Percentiles rank a stretch among this genome's conserved stretches.
Evolutionary conservation across 2,888 invertebrate genomes (phyloP).

Genomic region (Mesopsocus fuscifrons): DNA sequence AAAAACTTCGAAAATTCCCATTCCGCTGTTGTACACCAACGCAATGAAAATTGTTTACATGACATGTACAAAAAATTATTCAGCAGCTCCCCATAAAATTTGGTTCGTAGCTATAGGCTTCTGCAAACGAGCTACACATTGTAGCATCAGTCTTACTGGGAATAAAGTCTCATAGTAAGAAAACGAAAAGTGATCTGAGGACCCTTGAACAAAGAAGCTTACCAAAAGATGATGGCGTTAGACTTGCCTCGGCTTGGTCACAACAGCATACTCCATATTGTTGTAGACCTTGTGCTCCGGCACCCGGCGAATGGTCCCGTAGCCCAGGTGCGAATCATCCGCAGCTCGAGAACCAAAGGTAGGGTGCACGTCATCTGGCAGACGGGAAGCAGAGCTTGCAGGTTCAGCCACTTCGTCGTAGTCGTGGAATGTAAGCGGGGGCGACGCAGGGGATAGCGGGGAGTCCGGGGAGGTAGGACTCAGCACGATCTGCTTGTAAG

Average conservation of each 20-base stretch:
- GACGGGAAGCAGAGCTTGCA: conserved; percentile 12
- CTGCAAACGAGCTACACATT: no score
- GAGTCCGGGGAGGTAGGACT: conserved; percentile 19
- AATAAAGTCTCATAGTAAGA: no score
- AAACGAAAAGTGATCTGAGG: no score
- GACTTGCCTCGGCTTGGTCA: conserved; percentile 71
- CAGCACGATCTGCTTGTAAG: conserved; percentile 50
- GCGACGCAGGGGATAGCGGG: conserved; percentile 1
- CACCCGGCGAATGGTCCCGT: conserved; percentile 51
- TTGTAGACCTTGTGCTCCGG: conserved; percentile 47
- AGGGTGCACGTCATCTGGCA: conserved; percentile 17
- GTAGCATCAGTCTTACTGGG: no score
- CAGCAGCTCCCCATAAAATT: no score
- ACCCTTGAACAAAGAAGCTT: no score
- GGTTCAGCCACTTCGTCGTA: conserved; percentile 54
- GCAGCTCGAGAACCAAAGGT: conserved; percentile 48
- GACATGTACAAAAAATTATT: no score
- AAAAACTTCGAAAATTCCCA: no score
- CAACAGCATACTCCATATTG: conserved; percentile 61
- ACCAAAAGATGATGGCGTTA: no score
- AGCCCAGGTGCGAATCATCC: conserved; percentile 63
- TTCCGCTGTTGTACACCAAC: no score
- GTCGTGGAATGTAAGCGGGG: conserved; percentile 38
- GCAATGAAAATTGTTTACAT: no score
- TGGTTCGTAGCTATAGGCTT: no score